Evolutionary conservation across 2,888 invertebrate genomes (phyloP).

Genomic region (Acholoe squamosa): DNA sequence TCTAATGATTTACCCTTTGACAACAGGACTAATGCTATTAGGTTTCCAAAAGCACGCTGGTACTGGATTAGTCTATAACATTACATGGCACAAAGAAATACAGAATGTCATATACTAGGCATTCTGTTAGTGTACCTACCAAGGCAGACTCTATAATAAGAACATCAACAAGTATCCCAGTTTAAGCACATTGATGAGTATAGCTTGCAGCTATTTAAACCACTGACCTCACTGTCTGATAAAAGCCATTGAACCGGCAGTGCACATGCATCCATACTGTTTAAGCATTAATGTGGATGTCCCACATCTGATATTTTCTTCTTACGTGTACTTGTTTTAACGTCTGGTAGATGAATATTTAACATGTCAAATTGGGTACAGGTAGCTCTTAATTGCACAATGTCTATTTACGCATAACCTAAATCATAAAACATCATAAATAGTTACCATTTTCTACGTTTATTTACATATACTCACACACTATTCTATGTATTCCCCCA

Average conservation of each 20-base stretch:
- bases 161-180: slow-evolving; percentile 19
- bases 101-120: not conserved
- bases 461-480: slow-evolving; percentile 33
- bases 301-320: not conserved
- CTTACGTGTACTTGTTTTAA: not conserved
- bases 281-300: not conserved
- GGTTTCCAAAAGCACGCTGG: not conserved
- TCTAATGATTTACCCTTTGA: slow-evolving; percentile 29
- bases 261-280: not conserved
- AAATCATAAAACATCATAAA: not conserved
- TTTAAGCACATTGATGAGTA: not conserved
- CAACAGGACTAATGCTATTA: not conserved
- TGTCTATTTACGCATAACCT: not conserved
- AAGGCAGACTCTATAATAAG: not conserved
- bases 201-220: not conserved
- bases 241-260: not conserved
- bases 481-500: not conserved
- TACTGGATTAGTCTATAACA: not conserved
- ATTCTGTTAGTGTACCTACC: not conserved
- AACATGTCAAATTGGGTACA: not conserved
- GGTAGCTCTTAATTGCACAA: not conserved
- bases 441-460: slow-evolving; percentile 3
- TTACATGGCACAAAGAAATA: slow-evolving; percentile 30
- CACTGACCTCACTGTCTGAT: not conserved
- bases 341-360: not conserved